phyloP scores from a whole-genome alignment of 2,113 vertebrate genomes.

The Carettochelys insculpta region DNA sequence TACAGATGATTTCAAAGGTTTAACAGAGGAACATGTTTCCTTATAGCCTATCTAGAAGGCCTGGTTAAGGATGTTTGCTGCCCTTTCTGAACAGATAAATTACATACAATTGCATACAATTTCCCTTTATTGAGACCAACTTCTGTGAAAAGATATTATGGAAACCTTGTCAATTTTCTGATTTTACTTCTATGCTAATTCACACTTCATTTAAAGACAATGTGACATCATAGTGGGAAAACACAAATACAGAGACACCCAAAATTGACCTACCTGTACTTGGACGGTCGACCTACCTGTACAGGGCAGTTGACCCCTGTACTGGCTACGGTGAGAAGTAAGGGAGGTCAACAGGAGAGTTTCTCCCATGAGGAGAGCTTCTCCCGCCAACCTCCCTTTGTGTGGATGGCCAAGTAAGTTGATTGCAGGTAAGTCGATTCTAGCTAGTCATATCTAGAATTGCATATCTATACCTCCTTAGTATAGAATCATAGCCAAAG shows the following conservation, averaged over 20 bases:
- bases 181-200: neutral
- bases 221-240: neutral
- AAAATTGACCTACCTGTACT: too few relatives aligned
- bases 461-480: too few relatives aligned
- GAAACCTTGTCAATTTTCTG: neutral
- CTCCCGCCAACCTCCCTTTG: too few relatives aligned
- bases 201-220: neutral
- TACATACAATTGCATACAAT: neutral
- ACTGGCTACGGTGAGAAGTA: too few relatives aligned
- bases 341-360: too few relatives aligned
- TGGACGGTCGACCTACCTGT: too few relatives aligned
- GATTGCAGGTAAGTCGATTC: too few relatives aligned
- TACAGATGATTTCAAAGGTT: neutral
- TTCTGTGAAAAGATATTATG: neutral
- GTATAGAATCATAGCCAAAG: too few relatives aligned
- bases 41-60: neutral
- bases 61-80: accelerated
- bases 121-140: neutral
- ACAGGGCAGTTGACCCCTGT: too few relatives aligned
- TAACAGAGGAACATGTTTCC: neutral
- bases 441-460: too few relatives aligned
- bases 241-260: neutral
- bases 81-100: neutral
- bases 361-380: too few relatives aligned
- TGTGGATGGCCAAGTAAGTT: too few relatives aligned